A percentile compares a stretch with the other conserved stretches of the same genome.
phyloP scores from a whole-genome alignment of 1,140 invertebrate species.

The Drosophila pallidifrons region DNA sequence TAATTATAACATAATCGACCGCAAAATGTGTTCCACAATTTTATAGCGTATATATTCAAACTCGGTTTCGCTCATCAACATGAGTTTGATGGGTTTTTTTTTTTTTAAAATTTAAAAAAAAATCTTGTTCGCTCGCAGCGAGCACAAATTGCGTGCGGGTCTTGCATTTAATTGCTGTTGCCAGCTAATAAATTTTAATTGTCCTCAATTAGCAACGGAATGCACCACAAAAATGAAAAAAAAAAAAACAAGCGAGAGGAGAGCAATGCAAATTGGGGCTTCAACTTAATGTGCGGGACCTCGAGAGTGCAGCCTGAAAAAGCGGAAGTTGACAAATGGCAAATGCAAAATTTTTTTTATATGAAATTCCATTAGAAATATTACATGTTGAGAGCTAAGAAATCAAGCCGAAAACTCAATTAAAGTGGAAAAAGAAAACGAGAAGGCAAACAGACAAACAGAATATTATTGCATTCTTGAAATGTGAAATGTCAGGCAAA shows the following conservation, averaged over 20 bases:
- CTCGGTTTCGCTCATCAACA: not conserved
- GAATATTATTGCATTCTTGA: constrained; percentile 36
- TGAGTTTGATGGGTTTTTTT: constrained; percentile 23
- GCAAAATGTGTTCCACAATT: not conserved
- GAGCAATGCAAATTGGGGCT: constrained; percentile 53
- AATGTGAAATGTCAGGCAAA: constrained; percentile 15
- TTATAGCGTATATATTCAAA: not conserved
- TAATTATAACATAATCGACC: too few species aligned
- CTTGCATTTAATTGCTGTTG: constrained; percentile 82
- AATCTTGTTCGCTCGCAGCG: constrained; percentile 40
- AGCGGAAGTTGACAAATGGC: constrained; percentile 60
- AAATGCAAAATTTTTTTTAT: constrained; percentile 46
- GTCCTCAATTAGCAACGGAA: constrained; percentile 80
- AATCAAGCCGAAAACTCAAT: constrained; percentile 41
- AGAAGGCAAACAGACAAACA: constrained; percentile 5
- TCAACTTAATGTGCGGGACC: constrained; percentile 44
- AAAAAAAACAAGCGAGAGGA: not conserved
- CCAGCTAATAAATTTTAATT: constrained; percentile 84
- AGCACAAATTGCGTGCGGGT: constrained; percentile 34
- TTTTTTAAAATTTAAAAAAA: constrained; percentile 25
- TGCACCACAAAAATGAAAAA: constrained; percentile 47
- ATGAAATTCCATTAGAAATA: constrained; percentile 62
- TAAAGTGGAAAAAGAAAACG: constrained; percentile 8
- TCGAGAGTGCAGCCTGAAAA: constrained; percentile 30
- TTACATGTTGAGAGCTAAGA: constrained; percentile 38